Evolutionary conservation across 2,888 invertebrate species (phyloP).

Genomic region (Drosophila conformis): DNA sequence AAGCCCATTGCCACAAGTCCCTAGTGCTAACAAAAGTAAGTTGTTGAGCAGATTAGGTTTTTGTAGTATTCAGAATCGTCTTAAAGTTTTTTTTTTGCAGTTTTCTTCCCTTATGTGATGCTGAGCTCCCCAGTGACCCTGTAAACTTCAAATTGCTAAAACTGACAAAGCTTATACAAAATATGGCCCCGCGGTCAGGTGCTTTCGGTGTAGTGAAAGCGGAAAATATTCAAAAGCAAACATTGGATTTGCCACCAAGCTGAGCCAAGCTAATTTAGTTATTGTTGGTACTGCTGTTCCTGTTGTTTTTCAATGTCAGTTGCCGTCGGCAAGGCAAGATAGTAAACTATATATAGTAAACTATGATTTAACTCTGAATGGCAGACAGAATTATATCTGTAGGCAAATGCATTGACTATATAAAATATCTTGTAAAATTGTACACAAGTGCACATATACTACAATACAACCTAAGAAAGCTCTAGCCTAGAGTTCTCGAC

Average conservation of each 20-base stretch:
- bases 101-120: conserved; percentile 55
- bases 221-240: conserved; percentile 11
- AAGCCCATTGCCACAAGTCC: conserved; percentile 40
- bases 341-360: too few species aligned
- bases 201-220: conserved; percentile 1
- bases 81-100: conserved; percentile 61
- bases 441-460: neutral
- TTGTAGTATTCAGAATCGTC: conserved; percentile 67
- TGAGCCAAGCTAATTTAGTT: conserved; percentile 23
- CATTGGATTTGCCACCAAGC: conserved; percentile 39
- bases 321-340: conserved; percentile 26
- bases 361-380: conserved; percentile 16
- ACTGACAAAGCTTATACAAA: conserved; percentile 51
- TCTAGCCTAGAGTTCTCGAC: neutral
- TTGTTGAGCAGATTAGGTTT: conserved; percentile 78
- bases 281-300: neutral
- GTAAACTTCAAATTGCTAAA: conserved; percentile 79
- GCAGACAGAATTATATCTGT: conserved; percentile 21
- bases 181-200: conserved; percentile 22
- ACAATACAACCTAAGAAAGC: neutral
- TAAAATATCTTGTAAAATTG: neutral
- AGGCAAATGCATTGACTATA: conserved; percentile 14
- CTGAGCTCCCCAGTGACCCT: conserved; percentile 71
- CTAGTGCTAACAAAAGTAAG: conserved; percentile 62
- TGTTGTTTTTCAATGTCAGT: conserved; percentile 41